Percentiles rank a stretch among this genome's conserved stretches.
These are phyloP conservation scores for Acronicta aceris DNA, from an alignment of 2,888 invertebrate genomes.

Conservation along the genomic window DNA sequence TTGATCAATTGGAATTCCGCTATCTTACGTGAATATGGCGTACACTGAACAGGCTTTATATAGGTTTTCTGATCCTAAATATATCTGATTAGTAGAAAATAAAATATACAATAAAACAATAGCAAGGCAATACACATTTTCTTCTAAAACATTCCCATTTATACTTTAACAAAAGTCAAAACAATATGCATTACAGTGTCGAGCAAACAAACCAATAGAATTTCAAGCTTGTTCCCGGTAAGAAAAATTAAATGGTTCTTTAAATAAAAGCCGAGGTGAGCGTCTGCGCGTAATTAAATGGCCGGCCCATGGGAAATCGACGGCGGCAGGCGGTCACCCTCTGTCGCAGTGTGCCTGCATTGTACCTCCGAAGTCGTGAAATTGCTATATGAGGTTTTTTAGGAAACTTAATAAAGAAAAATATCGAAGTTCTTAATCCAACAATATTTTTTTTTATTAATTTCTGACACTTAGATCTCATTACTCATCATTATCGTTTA, in stretches of 20 bases:
- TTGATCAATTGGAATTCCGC: no score
- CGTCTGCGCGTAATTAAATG: slow-evolving; percentile 57
- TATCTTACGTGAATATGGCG: no score
- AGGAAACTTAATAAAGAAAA: no score
- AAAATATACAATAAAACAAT: not conserved
- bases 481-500: no score
- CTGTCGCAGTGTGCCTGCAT: slow-evolving; percentile 32
- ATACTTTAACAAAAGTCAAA: slow-evolving; percentile 6
- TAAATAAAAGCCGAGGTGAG: slow-evolving; percentile 53
- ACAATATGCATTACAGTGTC: slow-evolving; percentile 8
- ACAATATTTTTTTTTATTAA: no score
- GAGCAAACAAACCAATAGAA: slow-evolving; percentile 29
- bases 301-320: slow-evolving; percentile 55
- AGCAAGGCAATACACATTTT: not conserved
- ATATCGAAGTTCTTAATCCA: no score
- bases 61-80: no score
- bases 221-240: slow-evolving; percentile 29
- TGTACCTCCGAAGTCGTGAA: slow-evolving; percentile 6
- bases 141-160: slow-evolving; percentile 5
- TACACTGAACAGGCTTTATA: no score
- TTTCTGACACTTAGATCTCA: no score
- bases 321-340: slow-evolving; percentile 51
- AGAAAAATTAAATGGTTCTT: slow-evolving; percentile 58
- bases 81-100: no score
- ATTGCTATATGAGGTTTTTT: slow-evolving; percentile 11